phyloP scores from a whole-genome alignment of 2,888 invertebrate genomes.

The Galeruca laticollis region DNA sequence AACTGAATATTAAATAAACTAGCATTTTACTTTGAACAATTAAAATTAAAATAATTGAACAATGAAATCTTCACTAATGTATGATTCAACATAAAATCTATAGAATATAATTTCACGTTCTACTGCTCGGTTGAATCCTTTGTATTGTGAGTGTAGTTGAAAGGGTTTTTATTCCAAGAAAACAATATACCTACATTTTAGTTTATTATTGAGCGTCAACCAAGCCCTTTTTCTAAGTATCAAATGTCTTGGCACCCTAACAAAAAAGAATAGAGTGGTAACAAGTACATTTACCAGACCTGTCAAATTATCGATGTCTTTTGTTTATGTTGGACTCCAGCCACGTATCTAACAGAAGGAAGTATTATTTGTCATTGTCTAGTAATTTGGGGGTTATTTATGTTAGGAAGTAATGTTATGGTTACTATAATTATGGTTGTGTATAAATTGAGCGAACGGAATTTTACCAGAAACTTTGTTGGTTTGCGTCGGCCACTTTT shows the following conservation, averaged over 20 bases:
- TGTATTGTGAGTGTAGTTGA: background rate
- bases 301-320: constrained; percentile 17
- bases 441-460: background rate
- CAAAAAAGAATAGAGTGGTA: background rate
- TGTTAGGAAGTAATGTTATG: background rate
- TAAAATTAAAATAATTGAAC: no score
- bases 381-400: background rate
- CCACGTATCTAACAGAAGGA: background rate
- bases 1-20: no score
- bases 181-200: background rate
- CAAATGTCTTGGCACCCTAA: background rate
- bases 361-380: background rate
- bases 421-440: background rate
- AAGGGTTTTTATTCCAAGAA: background rate
- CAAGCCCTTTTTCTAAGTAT: background rate
- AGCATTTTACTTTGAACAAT: no score
- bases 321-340: constrained; percentile 2
- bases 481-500: background rate
- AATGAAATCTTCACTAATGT: no score
- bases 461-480: background rate
- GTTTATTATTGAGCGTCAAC: background rate
- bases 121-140: background rate
- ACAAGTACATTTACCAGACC: constrained; percentile 8
- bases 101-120: background rate
- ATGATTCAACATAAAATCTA: background rate